These are phyloP conservation scores for Bujurquina vittata DNA, from an alignment of 2,113 vertebrate genomes.

Conservation along the genomic window DNA sequence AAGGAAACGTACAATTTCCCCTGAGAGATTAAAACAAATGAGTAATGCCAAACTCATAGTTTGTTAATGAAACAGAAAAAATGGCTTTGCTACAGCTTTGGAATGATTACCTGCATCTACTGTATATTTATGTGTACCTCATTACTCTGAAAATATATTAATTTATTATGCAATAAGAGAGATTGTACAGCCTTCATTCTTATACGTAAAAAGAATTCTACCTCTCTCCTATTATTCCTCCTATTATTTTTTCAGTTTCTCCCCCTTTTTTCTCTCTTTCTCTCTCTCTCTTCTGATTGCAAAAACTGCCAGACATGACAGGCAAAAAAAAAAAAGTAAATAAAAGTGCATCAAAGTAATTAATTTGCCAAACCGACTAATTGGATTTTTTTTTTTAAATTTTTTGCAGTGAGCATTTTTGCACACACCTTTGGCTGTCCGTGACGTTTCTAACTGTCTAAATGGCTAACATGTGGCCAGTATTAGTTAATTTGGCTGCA, in stretches of 20 bases:
- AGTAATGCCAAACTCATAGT: background rate
- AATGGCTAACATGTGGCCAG: constrained; percentile 55
- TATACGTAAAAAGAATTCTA: too few species aligned
- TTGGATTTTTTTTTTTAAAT: too few species aligned
- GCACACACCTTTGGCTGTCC: background rate
- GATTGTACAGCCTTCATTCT: background rate
- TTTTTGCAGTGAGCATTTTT: background rate
- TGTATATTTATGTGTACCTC: background rate
- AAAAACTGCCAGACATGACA: too few species aligned
- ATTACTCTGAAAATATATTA: too few species aligned
- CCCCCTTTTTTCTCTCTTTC: too few species aligned
- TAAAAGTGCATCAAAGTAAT: background rate
- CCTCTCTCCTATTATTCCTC: too few species aligned
- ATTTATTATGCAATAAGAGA: background rate
- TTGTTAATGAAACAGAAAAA: background rate
- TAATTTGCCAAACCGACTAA: background rate
- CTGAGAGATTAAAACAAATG: background rate
- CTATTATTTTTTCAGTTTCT: too few species aligned
- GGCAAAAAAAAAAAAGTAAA: background rate
- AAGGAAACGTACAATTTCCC: background rate
- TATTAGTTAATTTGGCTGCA: constrained; percentile 42
- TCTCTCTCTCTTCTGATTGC: too few species aligned
- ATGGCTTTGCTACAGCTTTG: background rate
- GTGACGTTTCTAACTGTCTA: constrained; percentile 15
- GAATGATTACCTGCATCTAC: constrained; percentile 5